Evolutionary conservation across 1,140 invertebrate species (phyloP), one percentile per base, ranked within the genome.

Genomic region (Chelonus insularis): DNA sequence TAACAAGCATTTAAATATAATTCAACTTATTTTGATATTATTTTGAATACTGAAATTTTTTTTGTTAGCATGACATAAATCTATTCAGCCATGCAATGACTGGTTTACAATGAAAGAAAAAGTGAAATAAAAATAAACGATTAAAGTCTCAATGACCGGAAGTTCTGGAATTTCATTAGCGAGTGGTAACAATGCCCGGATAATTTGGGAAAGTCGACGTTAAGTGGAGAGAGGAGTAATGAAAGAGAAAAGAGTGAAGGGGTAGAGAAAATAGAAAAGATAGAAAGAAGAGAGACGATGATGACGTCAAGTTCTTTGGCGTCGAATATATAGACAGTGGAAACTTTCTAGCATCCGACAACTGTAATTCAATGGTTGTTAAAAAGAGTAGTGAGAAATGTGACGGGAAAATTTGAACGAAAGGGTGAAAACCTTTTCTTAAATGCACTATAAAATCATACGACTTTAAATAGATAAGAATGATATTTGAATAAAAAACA

Each of bases 131-230:
- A 20, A 18, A 18, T n/a, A 0, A n/a, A 37, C 39, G 29, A 55
- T 61, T 61, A 60, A 29, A 39, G 25, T 55, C 29, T 61, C 41
- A 61, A 61, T 61, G 59, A 55, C 59, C 59, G 59, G 59, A 61
- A 61, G 52, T 61, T 16, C 32, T 20, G 41, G 50, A 16, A 32
- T 55, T 60, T 47, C 51, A 21, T 55, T 61, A 32, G 12, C 14
- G 20, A 14, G 34, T 36, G 5, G 45, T 18, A 59, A 59, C 47
- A 59, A 59, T 59, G 34, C 11, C 18, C 43, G 2, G 36, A 20
- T 59, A 51, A 51, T 50, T 59, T 51, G 1, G 11, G 32, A 20
- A 59, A 59, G 50, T 9, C 41, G 25, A 29, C 25, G 25, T 7
- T 29, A 4, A 29, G 25, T 29, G 3, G 32, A 1, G 20, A 25